phyloP scores from a whole-genome alignment of 2,797 vertebrate genomes.

The Myotis planiceps region DNA sequence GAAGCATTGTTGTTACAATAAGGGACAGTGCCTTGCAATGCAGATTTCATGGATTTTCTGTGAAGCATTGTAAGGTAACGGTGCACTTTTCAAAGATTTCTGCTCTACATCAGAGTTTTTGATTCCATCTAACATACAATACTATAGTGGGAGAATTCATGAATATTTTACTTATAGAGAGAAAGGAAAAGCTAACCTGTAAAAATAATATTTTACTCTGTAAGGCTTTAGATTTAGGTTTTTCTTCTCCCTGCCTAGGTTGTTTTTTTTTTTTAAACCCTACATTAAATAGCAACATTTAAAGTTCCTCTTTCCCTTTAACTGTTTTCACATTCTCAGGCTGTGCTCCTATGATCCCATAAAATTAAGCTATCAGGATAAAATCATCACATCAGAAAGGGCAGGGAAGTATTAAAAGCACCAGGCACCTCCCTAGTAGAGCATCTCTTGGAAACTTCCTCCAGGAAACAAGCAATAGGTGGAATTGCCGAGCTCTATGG shows the following conservation, averaged over 20 bases:
- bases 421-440: not conserved
- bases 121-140: constrained; percentile 49
- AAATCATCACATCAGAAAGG: constrained; percentile 63
- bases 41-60: constrained; percentile 61
- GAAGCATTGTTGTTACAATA: not conserved
- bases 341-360: constrained; percentile 51
- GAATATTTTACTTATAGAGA: constrained; percentile 67
- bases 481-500: constrained; percentile 26
- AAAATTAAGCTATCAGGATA: constrained; percentile 78
- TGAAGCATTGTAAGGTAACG: constrained; percentile 50
- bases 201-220: constrained; percentile 31
- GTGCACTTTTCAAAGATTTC: constrained; percentile 68
- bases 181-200: constrained; percentile 23
- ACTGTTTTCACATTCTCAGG: constrained; percentile 74
- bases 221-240: not conserved
- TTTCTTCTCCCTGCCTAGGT: not conserved
- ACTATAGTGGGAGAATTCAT: constrained; percentile 58
- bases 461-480: not conserved
- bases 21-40: not conserved
- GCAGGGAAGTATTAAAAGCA: constrained; percentile 54
- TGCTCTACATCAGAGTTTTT: constrained; percentile 63
- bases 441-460: constrained; percentile 11
- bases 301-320: constrained; percentile 73
- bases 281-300: constrained; percentile 64
- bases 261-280: not conserved